Conservation (phyloP, 2,113 vertebrate species). For the Apteryx mantelli region DNA sequence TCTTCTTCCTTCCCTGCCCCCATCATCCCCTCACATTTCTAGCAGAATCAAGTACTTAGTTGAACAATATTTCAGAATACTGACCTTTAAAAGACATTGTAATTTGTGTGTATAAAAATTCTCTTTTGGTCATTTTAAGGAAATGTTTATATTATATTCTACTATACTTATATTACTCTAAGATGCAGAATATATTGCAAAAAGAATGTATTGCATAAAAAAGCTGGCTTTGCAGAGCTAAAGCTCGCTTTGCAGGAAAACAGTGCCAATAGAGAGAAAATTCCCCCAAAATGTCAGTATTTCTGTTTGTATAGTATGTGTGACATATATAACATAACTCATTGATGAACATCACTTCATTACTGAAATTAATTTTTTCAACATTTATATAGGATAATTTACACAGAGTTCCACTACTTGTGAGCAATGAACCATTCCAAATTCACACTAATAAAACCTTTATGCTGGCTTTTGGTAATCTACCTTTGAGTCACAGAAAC, state of each 20-base stretch:
- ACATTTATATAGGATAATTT: background rate
- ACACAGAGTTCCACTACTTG: background rate
- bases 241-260: background rate
- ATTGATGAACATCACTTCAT: background rate
- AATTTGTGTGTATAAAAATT: background rate
- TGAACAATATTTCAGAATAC: background rate
- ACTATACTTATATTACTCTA: background rate
- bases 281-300: rapidly evolving
- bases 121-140: background rate
- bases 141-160: background rate
- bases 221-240: background rate
- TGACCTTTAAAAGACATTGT: background rate
- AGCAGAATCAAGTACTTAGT: background rate
- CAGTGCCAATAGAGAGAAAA: background rate
- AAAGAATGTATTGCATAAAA: background rate
- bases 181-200: background rate
- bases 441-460: background rate
- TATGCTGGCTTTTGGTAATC: background rate
- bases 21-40: background rate
- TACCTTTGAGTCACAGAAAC: background rate
- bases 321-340: background rate
- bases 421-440: background rate
- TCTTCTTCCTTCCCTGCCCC: background rate
- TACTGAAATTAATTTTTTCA: background rate
- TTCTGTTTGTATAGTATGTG: background rate